A percentile compares a stretch with the other conserved stretches of the same genome.
Evolutionary conservation across 2,888 invertebrate genomes (phyloP).

Genomic region (Exephanes ischioxanthus): DNA sequence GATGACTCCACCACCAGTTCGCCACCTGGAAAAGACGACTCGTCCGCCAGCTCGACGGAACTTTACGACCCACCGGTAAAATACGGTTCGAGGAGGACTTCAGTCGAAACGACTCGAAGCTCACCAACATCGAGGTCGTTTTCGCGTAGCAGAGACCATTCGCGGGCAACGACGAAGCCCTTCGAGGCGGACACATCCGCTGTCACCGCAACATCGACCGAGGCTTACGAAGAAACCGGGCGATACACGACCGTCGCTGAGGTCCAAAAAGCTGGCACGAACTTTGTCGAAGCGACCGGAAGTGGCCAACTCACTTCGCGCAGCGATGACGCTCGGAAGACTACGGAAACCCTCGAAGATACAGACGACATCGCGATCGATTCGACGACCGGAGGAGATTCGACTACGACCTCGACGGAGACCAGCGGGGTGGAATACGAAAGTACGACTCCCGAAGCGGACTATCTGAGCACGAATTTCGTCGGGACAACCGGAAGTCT

Average conservation of each 20-base stretch:
- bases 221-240: neutral
- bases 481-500: neutral
- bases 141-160: too few species aligned
- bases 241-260: neutral
- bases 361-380: neutral
- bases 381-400: neutral
- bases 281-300: neutral
- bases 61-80: neutral
- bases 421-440: neutral
- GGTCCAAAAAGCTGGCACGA: neutral
- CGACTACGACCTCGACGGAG: neutral
- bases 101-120: neutral
- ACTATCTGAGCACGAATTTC: neutral
- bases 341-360: neutral
- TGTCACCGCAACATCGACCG: neutral
- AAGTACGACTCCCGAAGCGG: neutral
- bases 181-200: neutral
- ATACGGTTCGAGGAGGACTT: neutral
- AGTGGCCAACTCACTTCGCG: neutral
- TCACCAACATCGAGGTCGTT: too few species aligned
- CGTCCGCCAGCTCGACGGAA: neutral
- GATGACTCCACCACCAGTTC: neutral
- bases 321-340: neutral
- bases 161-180: slow-evolving; percentile 13
- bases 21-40: neutral